phyloP scores from a whole-genome alignment of 2,888 invertebrate genomes.

The Leucania comma region DNA sequence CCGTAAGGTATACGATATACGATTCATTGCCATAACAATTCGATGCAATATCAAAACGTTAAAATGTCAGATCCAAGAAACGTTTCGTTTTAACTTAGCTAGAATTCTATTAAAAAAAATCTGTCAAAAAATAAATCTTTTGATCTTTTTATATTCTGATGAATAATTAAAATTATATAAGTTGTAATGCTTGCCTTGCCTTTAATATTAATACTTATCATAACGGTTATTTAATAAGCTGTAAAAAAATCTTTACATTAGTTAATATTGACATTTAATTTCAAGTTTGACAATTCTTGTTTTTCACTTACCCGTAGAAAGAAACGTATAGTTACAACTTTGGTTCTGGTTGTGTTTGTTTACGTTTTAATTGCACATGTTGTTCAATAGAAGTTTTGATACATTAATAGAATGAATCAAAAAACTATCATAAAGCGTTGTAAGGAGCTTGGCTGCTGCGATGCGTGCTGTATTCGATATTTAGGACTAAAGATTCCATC shows the following conservation, averaged over 20 bases:
- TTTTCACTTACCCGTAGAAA: background rate
- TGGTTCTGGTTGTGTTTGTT: constrained; percentile 25
- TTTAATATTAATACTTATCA: too few species aligned
- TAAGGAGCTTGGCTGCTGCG: constrained; percentile 91
- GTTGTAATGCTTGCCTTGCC: background rate
- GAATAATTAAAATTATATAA: too few species aligned
- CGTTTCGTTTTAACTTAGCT: too few species aligned
- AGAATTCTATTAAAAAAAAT: too few species aligned
- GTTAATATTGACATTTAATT: background rate
- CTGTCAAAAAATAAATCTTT: too few species aligned
- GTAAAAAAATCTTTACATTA: background rate
- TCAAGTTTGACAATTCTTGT: background rate
- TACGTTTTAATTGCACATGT: constrained; percentile 20
- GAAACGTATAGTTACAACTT: background rate
- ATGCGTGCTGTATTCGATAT: constrained; percentile 93
- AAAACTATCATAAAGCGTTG: constrained; percentile 87
- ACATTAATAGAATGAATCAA: constrained; percentile 79
- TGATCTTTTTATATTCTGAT: too few species aligned
- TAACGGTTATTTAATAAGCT: too few species aligned
- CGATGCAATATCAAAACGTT: too few species aligned
- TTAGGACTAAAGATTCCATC: constrained; percentile 90
- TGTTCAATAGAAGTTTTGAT: background rate
- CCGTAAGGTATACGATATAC: too few species aligned
- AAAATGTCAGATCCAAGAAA: too few species aligned
- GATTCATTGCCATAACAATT: too few species aligned